Evolutionary conservation across 92 coral and sea anemone species (phyloP).

Genomic region (Palythoa heliodiscus): DNA sequence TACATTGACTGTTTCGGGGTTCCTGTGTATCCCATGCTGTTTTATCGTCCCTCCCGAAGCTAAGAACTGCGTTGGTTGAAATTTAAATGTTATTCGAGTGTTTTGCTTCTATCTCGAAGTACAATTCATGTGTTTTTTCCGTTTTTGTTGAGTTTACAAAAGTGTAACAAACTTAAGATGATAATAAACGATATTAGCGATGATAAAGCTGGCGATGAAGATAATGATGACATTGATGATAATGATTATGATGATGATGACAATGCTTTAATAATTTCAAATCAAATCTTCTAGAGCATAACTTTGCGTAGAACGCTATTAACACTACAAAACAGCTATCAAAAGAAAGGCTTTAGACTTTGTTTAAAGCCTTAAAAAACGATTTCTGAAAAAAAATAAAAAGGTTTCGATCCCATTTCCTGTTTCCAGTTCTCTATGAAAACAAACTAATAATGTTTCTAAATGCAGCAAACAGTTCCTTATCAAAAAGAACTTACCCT

Average conservation of each 20-base stretch:
- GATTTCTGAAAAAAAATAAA: too few relatives aligned
- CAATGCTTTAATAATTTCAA: background rate
- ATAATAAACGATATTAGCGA: background rate
- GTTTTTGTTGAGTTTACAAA: too few relatives aligned
- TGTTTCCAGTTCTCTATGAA: too few relatives aligned
- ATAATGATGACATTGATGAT: background rate
- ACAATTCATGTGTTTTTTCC: too few relatives aligned
- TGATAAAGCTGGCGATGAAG: background rate
- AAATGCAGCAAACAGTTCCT: too few relatives aligned
- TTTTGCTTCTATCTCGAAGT: too few relatives aligned
- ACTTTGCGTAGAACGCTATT: background rate
- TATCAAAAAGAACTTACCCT: conserved; percentile 25
- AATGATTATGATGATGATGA: background rate
- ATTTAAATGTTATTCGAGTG: too few relatives aligned
- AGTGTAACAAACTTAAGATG: background rate
- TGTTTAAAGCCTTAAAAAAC: too few relatives aligned
- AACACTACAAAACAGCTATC: background rate
- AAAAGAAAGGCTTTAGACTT: background rate
- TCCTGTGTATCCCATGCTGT: background rate
- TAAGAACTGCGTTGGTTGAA: too few relatives aligned
- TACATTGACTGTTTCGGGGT: background rate
- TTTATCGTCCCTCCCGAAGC: too few relatives aligned
- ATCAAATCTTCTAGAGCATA: background rate
- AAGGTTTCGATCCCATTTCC: too few relatives aligned
- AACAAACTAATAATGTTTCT: too few relatives aligned